Evolutionary conservation across 2,888 invertebrate genomes (phyloP).

Genomic region (Pteria penguin): DNA sequence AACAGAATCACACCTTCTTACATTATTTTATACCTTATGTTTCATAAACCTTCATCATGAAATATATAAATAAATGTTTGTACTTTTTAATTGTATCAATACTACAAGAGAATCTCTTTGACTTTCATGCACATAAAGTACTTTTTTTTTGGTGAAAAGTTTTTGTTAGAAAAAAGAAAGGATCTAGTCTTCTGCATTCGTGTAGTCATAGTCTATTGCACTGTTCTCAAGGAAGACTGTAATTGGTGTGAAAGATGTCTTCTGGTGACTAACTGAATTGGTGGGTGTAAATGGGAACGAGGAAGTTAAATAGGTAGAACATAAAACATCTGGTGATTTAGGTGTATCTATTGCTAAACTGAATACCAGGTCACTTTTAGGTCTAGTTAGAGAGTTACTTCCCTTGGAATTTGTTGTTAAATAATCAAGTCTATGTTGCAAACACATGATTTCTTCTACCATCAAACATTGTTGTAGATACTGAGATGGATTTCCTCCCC

Average conservation of each 20-base stretch:
- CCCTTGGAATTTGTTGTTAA: slow-evolving; percentile 46
- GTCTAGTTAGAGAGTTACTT: slow-evolving; percentile 42
- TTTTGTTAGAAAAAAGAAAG: neutral
- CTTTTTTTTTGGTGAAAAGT: too few relatives aligned
- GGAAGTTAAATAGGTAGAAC: slow-evolving; percentile 66
- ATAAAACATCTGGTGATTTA: slow-evolving; percentile 57
- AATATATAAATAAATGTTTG: too few relatives aligned
- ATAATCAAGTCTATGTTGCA: slow-evolving; percentile 69
- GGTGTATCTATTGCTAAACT: slow-evolving; percentile 56
- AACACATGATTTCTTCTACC: slow-evolving; percentile 78
- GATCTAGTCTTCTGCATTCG: slow-evolving; percentile 54
- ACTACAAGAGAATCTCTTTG: too few relatives aligned
- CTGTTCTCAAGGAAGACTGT: slow-evolving; percentile 67
- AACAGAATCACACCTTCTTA: too few relatives aligned
- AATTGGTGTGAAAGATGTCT: slow-evolving; percentile 61
- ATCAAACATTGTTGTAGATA: slow-evolving; percentile 79
- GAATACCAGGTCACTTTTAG: slow-evolving; percentile 70
- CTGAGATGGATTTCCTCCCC: slow-evolving; percentile 83
- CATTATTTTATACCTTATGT: too few relatives aligned
- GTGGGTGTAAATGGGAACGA: slow-evolving; percentile 72
- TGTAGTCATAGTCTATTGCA: slow-evolving; percentile 63
- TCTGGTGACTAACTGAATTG: slow-evolving; percentile 54
- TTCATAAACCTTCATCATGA: too few relatives aligned
- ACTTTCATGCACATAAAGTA: too few relatives aligned
- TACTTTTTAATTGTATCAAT: too few relatives aligned